phyloP scores from a whole-genome alignment of 2,113 vertebrate genomes.

The Atlantisia rogersi region DNA sequence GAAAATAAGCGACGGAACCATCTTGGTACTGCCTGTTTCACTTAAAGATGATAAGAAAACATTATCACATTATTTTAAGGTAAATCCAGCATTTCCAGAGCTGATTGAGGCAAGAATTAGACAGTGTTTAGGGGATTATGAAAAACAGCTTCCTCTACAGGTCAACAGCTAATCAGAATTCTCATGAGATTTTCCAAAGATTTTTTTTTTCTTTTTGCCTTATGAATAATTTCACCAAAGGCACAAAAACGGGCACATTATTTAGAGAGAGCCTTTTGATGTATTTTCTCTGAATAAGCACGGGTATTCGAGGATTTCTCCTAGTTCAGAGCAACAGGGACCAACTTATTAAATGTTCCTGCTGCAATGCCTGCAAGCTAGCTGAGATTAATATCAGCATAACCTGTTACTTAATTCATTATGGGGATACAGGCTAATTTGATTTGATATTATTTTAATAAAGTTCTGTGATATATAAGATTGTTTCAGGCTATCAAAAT shows the following conservation, averaged over 20 bases:
- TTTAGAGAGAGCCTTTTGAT: constrained; percentile 98
- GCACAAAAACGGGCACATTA: constrained; percentile 94
- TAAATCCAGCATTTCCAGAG: constrained; percentile 83
- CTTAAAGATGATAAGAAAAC: constrained; percentile 81
- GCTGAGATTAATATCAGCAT: constrained; percentile 99
- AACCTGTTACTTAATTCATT: constrained; percentile 99
- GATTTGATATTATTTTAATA: constrained; percentile 99
- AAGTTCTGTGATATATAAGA: constrained; percentile 99
- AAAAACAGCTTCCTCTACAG: constrained; percentile 93
- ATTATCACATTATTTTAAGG: constrained; percentile 88
- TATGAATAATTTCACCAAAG: constrained; percentile 99
- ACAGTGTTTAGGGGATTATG: constrained; percentile 92
- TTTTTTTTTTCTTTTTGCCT: constrained; percentile 86
- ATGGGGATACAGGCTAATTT: constrained; percentile 99
- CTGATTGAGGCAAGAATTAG: constrained; percentile 85
- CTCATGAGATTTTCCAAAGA: constrained; percentile 92
- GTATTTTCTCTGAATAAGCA: constrained; percentile 94
- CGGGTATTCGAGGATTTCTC: constrained; percentile 96
- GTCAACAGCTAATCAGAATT: constrained; percentile 99
- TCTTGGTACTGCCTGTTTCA: constrained; percentile 79
- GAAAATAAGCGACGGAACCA: constrained; percentile 75
- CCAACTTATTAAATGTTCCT: constrained; percentile 99
- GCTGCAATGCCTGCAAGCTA: constrained; percentile 99
- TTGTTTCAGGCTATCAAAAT: constrained; percentile 99
- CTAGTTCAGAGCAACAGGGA: constrained; percentile 93